Percentiles rank a stretch among this genome's conserved stretches.
phyloP scores from a whole-genome alignment of 2,113 vertebrate genomes.

The Engraulis encrasicolus region DNA sequence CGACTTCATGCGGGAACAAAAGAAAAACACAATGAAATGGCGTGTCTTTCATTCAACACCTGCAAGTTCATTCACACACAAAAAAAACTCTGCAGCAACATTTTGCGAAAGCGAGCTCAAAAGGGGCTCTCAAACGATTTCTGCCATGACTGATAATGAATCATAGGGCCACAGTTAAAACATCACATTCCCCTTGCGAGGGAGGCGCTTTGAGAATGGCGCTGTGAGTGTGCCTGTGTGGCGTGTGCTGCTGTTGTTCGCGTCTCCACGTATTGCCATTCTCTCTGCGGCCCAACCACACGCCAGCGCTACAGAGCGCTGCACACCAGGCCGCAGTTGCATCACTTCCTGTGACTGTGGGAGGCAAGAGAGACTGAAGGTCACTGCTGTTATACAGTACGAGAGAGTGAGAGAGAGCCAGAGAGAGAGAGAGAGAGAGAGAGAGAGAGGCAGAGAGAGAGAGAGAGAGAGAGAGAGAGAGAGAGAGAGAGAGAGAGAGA shows the following conservation, averaged over 20 bases:
- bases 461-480: background rate
- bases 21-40: background rate
- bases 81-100: background rate
- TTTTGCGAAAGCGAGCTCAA: background rate
- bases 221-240: background rate
- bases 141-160: background rate
- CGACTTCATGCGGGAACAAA: background rate
- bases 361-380: conserved; percentile 40
- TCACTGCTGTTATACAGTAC: conserved; percentile 60
- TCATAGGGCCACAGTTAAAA: background rate
- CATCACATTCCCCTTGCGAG: background rate
- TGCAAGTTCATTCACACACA: background rate
- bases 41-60: background rate
- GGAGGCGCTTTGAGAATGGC: background rate
- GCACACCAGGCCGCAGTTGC: conserved; percentile 74
- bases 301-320: conserved; percentile 54
- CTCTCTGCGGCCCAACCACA: conserved; percentile 58
- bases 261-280: background rate
- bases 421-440: background rate
- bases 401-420: too few relatives aligned
- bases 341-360: conserved; percentile 84
- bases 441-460: background rate
- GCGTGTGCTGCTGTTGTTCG: conserved; percentile 6
- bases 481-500: background rate
- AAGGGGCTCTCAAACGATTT: background rate